A percentile compares a stretch with the other conserved stretches of the same genome.
These are phyloP conservation scores for Plumapathes pennacea DNA, from an alignment of 92 coral and sea anemone genomes.

Conservation along the genomic window DNA sequence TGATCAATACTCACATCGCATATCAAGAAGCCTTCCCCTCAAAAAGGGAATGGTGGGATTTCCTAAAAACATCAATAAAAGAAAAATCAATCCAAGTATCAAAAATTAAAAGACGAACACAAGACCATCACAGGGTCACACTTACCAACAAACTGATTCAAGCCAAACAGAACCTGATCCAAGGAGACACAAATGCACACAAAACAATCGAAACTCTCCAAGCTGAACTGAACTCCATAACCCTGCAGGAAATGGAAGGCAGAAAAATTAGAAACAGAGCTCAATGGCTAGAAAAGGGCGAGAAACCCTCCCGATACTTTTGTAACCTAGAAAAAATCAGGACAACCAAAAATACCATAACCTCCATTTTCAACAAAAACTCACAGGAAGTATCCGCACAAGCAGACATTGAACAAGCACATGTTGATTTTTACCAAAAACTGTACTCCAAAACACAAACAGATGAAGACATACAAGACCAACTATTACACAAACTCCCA, in stretches of 20 bases:
- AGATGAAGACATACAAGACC: neutral
- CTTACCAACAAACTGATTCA: neutral
- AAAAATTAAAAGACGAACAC: neutral
- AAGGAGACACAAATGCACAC: neutral
- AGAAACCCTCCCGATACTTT: constrained; percentile 13
- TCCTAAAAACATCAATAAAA: neutral
- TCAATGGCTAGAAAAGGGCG: constrained; percentile 18
- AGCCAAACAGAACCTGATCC: neutral
- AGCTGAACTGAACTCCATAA: neutral
- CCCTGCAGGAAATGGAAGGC: constrained; percentile 7
- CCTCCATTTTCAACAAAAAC: neutral
- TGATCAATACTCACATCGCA: neutral
- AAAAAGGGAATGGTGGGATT: constrained; percentile 30
- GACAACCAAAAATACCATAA: neutral
- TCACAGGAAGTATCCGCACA: neutral
- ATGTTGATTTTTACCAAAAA: neutral
- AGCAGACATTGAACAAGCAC: neutral
- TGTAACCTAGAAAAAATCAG: constrained; percentile 1
- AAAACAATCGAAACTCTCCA: neutral
- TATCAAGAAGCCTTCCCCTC: neutral
- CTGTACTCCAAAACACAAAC: neutral
- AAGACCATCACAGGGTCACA: neutral
- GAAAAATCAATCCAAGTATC: neutral
- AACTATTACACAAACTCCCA: neutral
- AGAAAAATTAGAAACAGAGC: constrained; percentile 23